Percentiles rank a stretch among this genome's conserved stretches.
Evolutionary conservation across 2,888 invertebrate species (phyloP).

Genomic region (Cylloceria caligata): DNA sequence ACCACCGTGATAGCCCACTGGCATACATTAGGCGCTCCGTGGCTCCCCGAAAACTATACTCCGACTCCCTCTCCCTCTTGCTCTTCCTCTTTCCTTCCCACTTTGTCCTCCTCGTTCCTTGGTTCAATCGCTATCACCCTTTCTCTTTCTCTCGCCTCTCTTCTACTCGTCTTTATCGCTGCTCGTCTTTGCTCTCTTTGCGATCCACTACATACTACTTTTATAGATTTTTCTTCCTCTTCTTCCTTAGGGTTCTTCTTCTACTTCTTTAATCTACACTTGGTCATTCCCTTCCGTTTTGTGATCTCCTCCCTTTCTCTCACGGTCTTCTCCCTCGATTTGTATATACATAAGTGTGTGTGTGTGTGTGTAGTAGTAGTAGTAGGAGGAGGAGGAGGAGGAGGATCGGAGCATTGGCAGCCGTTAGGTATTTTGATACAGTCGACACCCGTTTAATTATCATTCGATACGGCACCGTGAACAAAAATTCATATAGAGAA

Average conservation of each 20-base stretch:
- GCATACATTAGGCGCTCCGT: conserved; percentile 84
- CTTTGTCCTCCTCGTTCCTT: conserved; percentile 43
- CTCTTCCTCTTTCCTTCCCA: conserved; percentile 38
- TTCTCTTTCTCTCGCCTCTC: conserved; percentile 64
- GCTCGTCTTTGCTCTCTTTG: conserved; percentile 64
- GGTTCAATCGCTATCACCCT: conserved; percentile 54
- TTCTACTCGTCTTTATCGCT: conserved; percentile 74
- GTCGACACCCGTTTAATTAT: conserved; percentile 84
- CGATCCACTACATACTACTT: conserved; percentile 46
- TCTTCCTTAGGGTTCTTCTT: conserved; percentile 32
- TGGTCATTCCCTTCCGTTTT: background rate
- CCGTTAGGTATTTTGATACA: conserved; percentile 83
- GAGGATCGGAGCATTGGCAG: conserved; percentile 63
- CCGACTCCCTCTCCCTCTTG: conserved; percentile 62
- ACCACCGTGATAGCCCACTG: conserved; percentile 85
- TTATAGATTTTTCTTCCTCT: conserved; percentile 6
- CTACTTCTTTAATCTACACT: conserved; percentile 29
- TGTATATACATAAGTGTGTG: background rate
- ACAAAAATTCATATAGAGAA: conserved; percentile 21
- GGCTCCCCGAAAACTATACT: conserved; percentile 82
- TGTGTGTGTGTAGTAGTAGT: conserved; percentile 9
- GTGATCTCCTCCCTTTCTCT: conserved; percentile 23
- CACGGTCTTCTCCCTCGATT: background rate
- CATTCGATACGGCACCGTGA: conserved; percentile 78
- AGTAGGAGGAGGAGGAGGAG: background rate